Conservation (phyloP, 2,797 vertebrate genomes). For the Parotocinclus haroldoi region DNA sequence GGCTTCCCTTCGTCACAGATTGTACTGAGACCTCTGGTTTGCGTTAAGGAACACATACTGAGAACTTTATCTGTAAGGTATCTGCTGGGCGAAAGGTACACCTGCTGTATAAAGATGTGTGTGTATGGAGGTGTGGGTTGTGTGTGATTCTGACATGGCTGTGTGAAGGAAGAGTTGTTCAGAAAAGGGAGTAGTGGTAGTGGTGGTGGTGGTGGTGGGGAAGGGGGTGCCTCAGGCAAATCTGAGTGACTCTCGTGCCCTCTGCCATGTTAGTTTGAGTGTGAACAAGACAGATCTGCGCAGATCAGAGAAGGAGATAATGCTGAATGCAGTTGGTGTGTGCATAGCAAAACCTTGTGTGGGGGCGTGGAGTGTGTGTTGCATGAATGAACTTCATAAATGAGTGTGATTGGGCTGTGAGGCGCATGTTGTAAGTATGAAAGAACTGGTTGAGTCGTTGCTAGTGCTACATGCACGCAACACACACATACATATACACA, state of each 20-base stretch:
- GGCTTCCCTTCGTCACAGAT: slow-evolving; percentile 15
- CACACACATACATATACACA: slow-evolving; percentile 21
- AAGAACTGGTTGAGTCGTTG: slow-evolving; percentile 19
- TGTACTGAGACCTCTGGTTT: slow-evolving; percentile 2
- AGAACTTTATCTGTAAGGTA: slow-evolving; percentile 19
- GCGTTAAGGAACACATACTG: slow-evolving; percentile 20
- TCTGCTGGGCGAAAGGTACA: slow-evolving; percentile 41
- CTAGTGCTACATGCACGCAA: slow-evolving; percentile 8
- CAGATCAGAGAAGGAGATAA: slow-evolving; percentile 45
- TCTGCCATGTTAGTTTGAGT: slow-evolving; percentile 45
- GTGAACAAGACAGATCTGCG: slow-evolving; percentile 49
- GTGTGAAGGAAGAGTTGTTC: not conserved
- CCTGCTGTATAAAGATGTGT: slow-evolving; percentile 48
- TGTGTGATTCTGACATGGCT: not conserved
- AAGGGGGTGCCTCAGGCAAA: slow-evolving; percentile 9
- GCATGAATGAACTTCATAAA: slow-evolving; percentile 1
- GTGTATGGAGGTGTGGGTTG: slow-evolving; percentile 8
- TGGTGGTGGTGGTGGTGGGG: not conserved
- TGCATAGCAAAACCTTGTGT: slow-evolving; percentile 5
- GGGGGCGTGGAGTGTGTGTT: not conserved
- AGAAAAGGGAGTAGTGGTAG: not conserved
- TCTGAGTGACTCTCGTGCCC: slow-evolving; percentile 21
- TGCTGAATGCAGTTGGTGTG: slow-evolving; percentile 4
- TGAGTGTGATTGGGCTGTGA: not conserved
- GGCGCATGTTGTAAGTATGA: slow-evolving; percentile 14